These are phyloP conservation scores for Halesus radiatus DNA, from an alignment of 1,140 invertebrate species.

Conservation along the genomic window DNA sequence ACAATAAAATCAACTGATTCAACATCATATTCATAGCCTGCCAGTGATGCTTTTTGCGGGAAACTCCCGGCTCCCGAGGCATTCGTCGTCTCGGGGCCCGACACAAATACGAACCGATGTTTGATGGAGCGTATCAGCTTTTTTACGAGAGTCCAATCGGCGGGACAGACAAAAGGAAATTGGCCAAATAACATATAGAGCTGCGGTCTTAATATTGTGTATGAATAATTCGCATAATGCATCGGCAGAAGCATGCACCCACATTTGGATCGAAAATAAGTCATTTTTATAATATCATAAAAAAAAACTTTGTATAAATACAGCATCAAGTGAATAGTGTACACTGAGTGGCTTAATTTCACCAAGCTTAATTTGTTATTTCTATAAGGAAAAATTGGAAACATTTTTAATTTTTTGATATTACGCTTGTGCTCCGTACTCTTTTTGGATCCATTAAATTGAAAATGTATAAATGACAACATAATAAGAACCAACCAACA, in stretches of 20 bases:
- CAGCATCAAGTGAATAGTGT: no score
- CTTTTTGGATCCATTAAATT: no score
- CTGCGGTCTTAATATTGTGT: constrained; percentile 3
- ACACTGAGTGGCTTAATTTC: no score
- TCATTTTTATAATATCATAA: no score
- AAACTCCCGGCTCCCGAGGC: background rate
- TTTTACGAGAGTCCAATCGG: constrained; percentile 23
- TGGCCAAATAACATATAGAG: constrained; percentile 26
- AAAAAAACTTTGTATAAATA: no score
- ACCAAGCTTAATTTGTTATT: no score
- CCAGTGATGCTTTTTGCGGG: no score
- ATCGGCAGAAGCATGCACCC: background rate
- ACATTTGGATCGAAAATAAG: background rate
- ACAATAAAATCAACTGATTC: background rate
- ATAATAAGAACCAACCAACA: no score
- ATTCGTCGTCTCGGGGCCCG: background rate
- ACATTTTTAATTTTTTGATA: no score
- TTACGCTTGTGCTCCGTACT: no score
- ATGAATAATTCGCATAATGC: constrained; percentile 17
- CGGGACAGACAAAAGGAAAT: constrained; percentile 29
- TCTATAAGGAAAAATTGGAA: no score
- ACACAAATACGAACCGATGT: constrained; percentile 22
- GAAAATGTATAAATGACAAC: no score
- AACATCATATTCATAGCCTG: background rate
- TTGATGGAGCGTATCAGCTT: constrained; percentile 19